These are phyloP conservation scores for Toxotes lorentzi DNA, from an alignment of 2,797 vertebrate species.

Conservation along the genomic window DNA sequence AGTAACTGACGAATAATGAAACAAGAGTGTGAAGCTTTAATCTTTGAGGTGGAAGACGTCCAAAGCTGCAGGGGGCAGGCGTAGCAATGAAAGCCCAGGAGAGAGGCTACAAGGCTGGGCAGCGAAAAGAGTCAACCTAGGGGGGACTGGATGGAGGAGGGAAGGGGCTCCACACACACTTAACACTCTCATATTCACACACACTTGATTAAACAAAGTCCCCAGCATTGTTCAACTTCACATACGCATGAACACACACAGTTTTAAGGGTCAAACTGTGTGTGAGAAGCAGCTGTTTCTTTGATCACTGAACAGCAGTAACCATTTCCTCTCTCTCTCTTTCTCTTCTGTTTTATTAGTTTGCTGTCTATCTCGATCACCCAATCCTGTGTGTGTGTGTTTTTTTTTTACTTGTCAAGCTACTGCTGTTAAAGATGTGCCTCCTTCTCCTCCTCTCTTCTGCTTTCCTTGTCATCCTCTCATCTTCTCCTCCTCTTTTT, in stretches of 20 bases:
- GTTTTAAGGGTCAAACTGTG: constrained; percentile 43
- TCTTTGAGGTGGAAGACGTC: constrained; percentile 39
- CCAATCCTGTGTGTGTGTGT: neutral
- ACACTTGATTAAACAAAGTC: constrained; percentile 63
- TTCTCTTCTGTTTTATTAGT: neutral
- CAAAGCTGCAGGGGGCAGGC: neutral
- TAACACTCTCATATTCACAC: constrained; percentile 44
- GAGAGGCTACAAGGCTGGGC: constrained; percentile 11
- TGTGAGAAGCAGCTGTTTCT: constrained; percentile 64
- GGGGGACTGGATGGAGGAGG: neutral
- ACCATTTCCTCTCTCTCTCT: constrained; percentile 19
- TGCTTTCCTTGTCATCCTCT: neutral
- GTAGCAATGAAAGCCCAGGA: neutral
- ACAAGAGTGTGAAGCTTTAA: constrained; percentile 23
- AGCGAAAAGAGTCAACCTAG: constrained; percentile 10
- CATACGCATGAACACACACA: constrained; percentile 47
- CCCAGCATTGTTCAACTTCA: constrained; percentile 46
- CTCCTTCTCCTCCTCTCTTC: neutral
- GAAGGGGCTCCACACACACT: constrained; percentile 8
- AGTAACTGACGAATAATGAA: neutral
- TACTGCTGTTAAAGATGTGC: constrained; percentile 35
- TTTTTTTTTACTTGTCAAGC: constrained; percentile 8
- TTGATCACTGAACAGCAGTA: constrained; percentile 65
- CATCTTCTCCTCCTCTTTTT: neutral
- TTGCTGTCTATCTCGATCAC: neutral